These are phyloP conservation scores for Scaptomyza reducta DNA, from an alignment of 2,888 invertebrate species.

Conservation along the genomic window DNA sequence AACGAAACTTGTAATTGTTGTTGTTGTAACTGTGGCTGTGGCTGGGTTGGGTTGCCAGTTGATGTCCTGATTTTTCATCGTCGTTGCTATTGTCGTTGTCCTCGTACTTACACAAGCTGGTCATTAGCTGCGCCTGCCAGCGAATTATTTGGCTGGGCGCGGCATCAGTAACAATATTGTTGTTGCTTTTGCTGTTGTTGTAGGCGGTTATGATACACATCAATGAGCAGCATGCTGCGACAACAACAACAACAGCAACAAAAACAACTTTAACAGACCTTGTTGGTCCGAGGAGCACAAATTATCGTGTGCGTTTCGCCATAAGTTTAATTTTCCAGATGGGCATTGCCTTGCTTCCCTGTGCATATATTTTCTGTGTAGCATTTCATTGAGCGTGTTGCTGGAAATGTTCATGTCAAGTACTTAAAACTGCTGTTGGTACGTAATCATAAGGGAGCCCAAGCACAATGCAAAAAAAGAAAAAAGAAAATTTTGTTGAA, in stretches of 20 bases:
- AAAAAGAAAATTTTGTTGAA: slow-evolving; percentile 32
- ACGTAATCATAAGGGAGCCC: slow-evolving; percentile 55
- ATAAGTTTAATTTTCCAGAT: slow-evolving; percentile 60
- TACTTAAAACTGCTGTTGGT: slow-evolving; percentile 58
- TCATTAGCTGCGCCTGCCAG: slow-evolving; percentile 72
- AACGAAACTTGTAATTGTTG: slow-evolving; percentile 74
- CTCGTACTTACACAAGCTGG: slow-evolving; percentile 76
- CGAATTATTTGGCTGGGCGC: slow-evolving; percentile 72
- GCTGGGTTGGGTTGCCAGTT: slow-evolving; percentile 30
- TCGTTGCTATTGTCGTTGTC: slow-evolving; percentile 39
- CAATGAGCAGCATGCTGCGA: slow-evolving; percentile 45
- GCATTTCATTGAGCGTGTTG: slow-evolving; percentile 53
- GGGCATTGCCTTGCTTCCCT: slow-evolving; percentile 29
- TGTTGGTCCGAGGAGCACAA: slow-evolving; percentile 46
- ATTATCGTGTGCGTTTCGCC: slow-evolving; percentile 64
- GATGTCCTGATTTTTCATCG: slow-evolving; percentile 70
- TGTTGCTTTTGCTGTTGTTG: slow-evolving; percentile 52
- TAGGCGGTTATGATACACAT: slow-evolving; percentile 76
- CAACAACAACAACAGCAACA: slow-evolving; percentile 22
- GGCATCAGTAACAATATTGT: slow-evolving; percentile 62
- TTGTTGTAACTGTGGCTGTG: slow-evolving; percentile 38
- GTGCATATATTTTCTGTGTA: slow-evolving; percentile 3
- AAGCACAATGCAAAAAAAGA: slow-evolving; percentile 9
- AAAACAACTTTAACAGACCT: slow-evolving; percentile 1
- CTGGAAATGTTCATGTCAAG: slow-evolving; percentile 65